These are phyloP conservation scores for Hassar affinis DNA, from an alignment of 2,113 vertebrate species.

Conservation along the genomic window DNA sequence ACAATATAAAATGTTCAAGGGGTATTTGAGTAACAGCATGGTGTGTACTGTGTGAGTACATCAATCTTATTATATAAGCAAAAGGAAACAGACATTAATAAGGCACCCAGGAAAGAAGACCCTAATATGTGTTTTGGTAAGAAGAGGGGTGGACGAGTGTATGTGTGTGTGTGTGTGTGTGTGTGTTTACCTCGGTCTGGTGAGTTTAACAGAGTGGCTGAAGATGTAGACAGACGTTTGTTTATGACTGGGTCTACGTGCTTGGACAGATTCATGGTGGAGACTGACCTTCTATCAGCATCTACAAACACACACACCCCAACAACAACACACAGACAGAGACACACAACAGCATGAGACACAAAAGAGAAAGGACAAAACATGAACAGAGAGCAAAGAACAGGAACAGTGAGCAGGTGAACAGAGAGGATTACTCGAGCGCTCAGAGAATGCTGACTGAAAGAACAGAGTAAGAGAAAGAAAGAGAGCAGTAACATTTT, in stretches of 20 bases:
- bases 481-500: background rate
- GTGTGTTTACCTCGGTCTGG: constrained; percentile 87
- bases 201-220: constrained; percentile 95
- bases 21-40: background rate
- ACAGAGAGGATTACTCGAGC: background rate
- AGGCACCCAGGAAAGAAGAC: background rate
- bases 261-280: constrained; percentile 98
- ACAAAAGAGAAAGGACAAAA: background rate
- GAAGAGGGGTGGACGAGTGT: background rate
- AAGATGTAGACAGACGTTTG: constrained; percentile 96
- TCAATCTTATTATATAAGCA: constrained; percentile 5
- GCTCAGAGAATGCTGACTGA: background rate
- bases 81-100: background rate
- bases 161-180: background rate
- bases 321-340: constrained; percentile 49
- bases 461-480: background rate
- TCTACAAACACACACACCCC: constrained; percentile 71
- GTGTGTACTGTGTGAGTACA: background rate
- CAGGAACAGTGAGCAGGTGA: background rate
- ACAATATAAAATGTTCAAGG: background rate
- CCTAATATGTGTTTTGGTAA: background rate
- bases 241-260: constrained; percentile 92
- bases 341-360: constrained; percentile 68
- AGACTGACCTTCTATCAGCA: constrained; percentile 92
- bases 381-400: background rate